Percentiles rank a stretch among this genome's conserved stretches.
These are phyloP conservation scores for Pachycephala philippinensis DNA, from an alignment of 2,113 vertebrate species.

Conservation along the genomic window DNA sequence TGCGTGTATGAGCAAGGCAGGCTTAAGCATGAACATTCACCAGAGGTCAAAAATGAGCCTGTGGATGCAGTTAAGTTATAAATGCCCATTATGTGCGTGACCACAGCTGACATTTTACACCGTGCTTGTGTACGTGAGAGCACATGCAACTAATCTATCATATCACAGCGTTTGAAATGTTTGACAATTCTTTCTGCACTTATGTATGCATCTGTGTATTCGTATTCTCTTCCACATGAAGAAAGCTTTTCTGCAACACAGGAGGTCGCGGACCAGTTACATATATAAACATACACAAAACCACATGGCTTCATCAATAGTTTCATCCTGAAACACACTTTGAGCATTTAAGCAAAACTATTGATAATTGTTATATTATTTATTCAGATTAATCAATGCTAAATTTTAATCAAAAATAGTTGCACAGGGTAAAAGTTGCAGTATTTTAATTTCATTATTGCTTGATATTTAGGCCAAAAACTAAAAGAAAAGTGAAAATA, in stretches of 20 bases:
- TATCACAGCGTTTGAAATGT: neutral
- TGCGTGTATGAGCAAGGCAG: fast-evolving
- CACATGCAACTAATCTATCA: neutral
- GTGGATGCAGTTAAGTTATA: neutral
- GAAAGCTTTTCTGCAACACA: neutral
- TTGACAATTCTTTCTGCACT: neutral
- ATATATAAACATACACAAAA: neutral
- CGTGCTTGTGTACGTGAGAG: fast-evolving
- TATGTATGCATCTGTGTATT: neutral
- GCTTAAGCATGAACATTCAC: neutral
- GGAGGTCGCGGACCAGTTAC: neutral
- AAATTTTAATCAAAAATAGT: neutral
- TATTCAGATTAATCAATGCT: neutral
- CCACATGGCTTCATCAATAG: neutral
- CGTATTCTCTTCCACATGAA: neutral
- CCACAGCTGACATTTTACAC: neutral
- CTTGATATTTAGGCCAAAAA: neutral
- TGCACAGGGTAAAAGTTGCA: neutral
- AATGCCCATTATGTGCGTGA: neutral
- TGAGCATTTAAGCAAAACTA: neutral
- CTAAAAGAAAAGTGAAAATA: neutral
- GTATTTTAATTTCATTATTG: neutral
- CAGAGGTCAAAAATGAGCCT: neutral
- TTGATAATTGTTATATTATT: neutral
- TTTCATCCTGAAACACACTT: neutral